phyloP scores from a whole-genome alignment of 2,113 vertebrate genomes.

The Bothrops jararaca region DNA sequence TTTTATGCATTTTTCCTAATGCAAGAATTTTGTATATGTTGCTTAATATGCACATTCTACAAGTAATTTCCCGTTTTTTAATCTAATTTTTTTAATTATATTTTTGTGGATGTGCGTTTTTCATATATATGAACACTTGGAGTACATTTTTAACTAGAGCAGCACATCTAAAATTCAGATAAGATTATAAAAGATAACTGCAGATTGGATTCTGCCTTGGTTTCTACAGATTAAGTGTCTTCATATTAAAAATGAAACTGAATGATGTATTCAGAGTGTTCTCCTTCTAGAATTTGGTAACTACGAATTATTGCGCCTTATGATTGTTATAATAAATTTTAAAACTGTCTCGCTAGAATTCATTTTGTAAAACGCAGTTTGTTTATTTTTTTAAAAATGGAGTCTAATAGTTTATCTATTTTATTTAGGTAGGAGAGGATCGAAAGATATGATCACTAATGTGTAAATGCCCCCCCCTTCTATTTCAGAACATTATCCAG shows the following conservation, averaged over 20 bases:
- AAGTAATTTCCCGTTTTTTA: not conserved
- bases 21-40: not conserved
- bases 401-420: not conserved
- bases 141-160: not conserved
- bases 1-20: not conserved
- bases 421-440: not conserved
- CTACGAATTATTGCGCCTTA: not conserved
- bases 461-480: not conserved
- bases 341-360: not conserved
- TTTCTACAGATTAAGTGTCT: not conserved
- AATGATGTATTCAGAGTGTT: not conserved
- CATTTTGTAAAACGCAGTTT: not conserved
- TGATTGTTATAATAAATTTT: not conserved
- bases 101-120: not conserved
- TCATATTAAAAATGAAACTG: not conserved
- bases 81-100: not conserved
- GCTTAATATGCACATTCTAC: not conserved
- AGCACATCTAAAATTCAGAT: not conserved
- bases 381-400: not conserved
- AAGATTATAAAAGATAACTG: not conserved
- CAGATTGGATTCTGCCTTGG: not conserved
- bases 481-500: not conserved
- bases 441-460: not conserved
- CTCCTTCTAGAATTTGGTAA: not conserved
- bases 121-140: not conserved